Percentiles rank a stretch among this genome's conserved stretches.
Evolutionary conservation across 2,113 vertebrate genomes (phyloP).

Genomic region (Noturus placidus): DNA sequence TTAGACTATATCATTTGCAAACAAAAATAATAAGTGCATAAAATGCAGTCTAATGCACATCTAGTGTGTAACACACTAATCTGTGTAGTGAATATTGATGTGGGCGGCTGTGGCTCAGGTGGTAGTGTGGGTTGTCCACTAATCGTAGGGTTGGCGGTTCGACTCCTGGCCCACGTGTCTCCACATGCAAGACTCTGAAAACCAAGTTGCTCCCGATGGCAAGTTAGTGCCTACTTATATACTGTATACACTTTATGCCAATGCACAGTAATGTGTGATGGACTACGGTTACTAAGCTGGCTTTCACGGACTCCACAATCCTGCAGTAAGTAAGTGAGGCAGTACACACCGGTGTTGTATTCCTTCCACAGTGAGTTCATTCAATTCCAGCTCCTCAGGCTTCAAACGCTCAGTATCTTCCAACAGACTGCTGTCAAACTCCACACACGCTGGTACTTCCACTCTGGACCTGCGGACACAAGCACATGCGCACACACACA

Average conservation of each 20-base stretch:
- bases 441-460: conserved; percentile 72
- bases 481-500: neutral
- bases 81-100: neutral
- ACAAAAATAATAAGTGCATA: neutral
- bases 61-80: neutral
- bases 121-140: too few species aligned
- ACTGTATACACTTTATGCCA: neutral
- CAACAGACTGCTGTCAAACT: conserved; percentile 84
- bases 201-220: too few species aligned
- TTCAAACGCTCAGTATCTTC: conserved; percentile 79
- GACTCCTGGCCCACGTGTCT: too few species aligned
- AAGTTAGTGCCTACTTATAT: neutral
- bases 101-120: too few species aligned
- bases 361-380: conserved; percentile 86
- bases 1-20: neutral
- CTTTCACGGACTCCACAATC: neutral
- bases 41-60: neutral
- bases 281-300: neutral
- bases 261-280: neutral
- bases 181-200: too few species aligned
- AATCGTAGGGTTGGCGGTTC: too few species aligned
- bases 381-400: conserved; percentile 82
- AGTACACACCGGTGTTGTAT: conserved; percentile 83
- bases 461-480: conserved; percentile 71
- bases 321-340: neutral